A percentile compares a stretch with the other conserved stretches of the same genome.
Conservation (phyloP, 1,140 invertebrate species). For the Drosophila tani region DNA sequence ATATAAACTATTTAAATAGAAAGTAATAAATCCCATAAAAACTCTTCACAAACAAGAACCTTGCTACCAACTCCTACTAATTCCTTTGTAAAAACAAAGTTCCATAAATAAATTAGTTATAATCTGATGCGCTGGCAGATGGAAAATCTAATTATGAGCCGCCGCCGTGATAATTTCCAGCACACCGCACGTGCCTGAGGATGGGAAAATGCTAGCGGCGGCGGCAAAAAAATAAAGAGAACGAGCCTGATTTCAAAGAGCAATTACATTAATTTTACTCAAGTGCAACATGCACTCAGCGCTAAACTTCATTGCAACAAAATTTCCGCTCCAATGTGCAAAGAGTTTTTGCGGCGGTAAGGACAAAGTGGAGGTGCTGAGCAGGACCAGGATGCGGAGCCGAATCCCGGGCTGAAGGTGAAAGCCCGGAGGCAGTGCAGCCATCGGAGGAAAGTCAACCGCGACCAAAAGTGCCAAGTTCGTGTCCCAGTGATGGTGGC, state of each 20-base stretch:
- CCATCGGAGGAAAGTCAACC: conserved; percentile 68
- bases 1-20: not conserved
- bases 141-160: conserved; percentile 53
- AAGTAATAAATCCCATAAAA: no score
- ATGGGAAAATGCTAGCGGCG: not conserved
- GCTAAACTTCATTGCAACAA: conserved; percentile 66
- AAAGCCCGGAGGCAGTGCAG: conserved; percentile 29
- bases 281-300: conserved; percentile 62
- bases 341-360: conserved; percentile 28
- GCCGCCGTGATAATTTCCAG: conserved; percentile 18
- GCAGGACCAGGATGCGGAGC: conserved; percentile 10
- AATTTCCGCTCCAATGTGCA: conserved; percentile 67
- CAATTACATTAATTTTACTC: conserved; percentile 62
- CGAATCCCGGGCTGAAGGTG: conserved; percentile 10
- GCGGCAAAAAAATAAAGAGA: not conserved
- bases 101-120: conserved; percentile 16
- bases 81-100: conserved; percentile 1
- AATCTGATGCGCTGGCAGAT: conserved; percentile 12
- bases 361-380: conserved; percentile 5
- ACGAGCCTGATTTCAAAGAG: conserved; percentile 44
- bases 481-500: conserved; percentile 23
- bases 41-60: not conserved
- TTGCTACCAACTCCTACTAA: no score
- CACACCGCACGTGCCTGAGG: conserved; percentile 5
- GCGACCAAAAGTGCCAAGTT: conserved; percentile 62